Evolutionary conservation across 2,888 invertebrate genomes (phyloP), one percentile per base, ranked within the genome.

Genomic region (Quadroppia sp.): DNA sequence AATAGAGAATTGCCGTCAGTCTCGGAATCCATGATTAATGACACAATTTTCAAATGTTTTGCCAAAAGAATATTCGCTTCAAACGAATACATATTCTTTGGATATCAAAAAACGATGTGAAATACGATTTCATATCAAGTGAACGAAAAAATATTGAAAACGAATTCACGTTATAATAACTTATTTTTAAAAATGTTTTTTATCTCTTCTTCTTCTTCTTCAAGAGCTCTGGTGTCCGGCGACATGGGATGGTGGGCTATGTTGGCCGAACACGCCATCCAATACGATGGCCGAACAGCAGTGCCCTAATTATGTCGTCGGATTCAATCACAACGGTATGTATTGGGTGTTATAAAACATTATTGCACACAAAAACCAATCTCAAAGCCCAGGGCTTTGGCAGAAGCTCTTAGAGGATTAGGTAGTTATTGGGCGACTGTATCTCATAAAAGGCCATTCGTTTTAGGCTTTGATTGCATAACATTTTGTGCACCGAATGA

Each of bases 181-280:
- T 25, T 2, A 11, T 25, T 20, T 42, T 25, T 40, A 69, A 25
- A 42, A 9, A 69, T 20, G n/a, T 23, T 17, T 20, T 7, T 36
- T 36, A 3, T 13, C 2, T 45, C 15, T 6, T 45, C 2, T 45
- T 36, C n/a, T 36, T 7, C 11, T 36, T 36, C 6, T 64, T 32
- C 4, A 17, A 42, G 42, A 67, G 11, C 6, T 40, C 1, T 25
- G 20, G 36, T 78, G 78, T 48, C 78, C 78, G 4, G 71, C 76
- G 15, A 71, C 70, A 15, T 78, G 77, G 77, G 78, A 78, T 32
- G 77, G 76, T 30, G 71, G 72, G 4, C 74, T 74, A 42, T 78
- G 78, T 56, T 78, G 78, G 78, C 77, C 77, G 2, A 56, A 71
- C 13, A 71, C 74, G 13, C 61, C 50, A 11, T 73, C 74, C 1